These are phyloP conservation scores for Pangasianodon hypophthalmus DNA, from an alignment of 2,113 vertebrate species.

Conservation along the genomic window DNA sequence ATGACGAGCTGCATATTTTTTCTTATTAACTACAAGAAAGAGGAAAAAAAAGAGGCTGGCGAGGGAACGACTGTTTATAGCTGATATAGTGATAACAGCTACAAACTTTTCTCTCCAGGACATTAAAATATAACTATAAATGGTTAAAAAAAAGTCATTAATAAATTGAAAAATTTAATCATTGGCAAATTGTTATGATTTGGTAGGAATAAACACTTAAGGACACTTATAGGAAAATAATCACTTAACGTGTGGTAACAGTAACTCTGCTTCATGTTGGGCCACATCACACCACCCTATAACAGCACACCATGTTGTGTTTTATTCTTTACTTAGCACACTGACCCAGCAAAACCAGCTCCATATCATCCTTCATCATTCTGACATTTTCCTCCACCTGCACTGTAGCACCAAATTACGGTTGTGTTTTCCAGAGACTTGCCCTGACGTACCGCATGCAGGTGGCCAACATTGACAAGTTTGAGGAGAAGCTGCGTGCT, in stretches of 20 bases:
- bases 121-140: neutral
- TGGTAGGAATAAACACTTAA: neutral
- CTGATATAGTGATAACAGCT: neutral
- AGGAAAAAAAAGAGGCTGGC: too few species aligned
- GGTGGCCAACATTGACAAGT: conserved; percentile 95
- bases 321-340: neutral
- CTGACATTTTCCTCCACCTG: neutral
- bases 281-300: neutral
- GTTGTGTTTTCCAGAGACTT: conserved; percentile 74
- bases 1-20: too few species aligned
- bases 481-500: conserved; percentile 94
- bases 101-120: neutral
- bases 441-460: conserved; percentile 89
- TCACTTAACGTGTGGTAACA: neutral
- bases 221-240: neutral
- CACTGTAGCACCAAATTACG: neutral
- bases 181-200: neutral
- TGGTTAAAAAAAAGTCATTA: neutral
- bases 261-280: neutral
- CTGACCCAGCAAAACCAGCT: neutral
- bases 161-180: neutral
- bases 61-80: neutral
- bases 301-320: neutral
- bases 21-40: too few species aligned
- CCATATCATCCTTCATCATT: neutral